phyloP scores from a whole-genome alignment of 64 coral and sea anemone genomes.

The Actinia tenebrosa region DNA sequence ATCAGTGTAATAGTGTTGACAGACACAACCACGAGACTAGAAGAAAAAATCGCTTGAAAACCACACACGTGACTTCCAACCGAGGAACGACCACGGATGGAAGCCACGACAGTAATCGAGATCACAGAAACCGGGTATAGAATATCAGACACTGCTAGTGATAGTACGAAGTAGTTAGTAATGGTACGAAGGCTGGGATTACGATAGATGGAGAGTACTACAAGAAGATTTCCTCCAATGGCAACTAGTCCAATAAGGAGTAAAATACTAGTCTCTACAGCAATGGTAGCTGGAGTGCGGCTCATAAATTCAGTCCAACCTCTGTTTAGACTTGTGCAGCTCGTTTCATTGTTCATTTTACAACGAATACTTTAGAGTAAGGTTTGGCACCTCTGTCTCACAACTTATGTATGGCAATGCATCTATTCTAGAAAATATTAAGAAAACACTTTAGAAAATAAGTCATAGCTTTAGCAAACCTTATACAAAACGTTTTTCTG shows the following conservation, averaged over 20 bases:
- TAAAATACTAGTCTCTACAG: neutral
- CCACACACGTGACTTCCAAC: neutral
- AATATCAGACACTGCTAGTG: slow-evolving; percentile 1
- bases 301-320: neutral
- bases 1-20: neutral
- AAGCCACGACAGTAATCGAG: neutral
- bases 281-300: slow-evolving; percentile 1
- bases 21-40: neutral
- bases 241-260: neutral
- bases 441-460: too few relatives aligned
- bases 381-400: too few relatives aligned
- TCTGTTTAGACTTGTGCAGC: too few relatives aligned
- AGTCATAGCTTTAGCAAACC: too few relatives aligned
- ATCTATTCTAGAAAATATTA: too few relatives aligned
- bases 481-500: too few relatives aligned
- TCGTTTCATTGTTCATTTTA: too few relatives aligned
- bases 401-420: too few relatives aligned
- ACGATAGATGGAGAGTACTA: neutral
- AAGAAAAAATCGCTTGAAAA: neutral
- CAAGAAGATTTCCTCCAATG: slow-evolving; percentile 13
- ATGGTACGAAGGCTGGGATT: slow-evolving; percentile 20
- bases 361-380: too few relatives aligned
- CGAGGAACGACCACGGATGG: neutral
- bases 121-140: neutral
- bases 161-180: slow-evolving; percentile 9